Base-by-base conservation (phyloP, 92 coral and sea anemone genomes). In the Epizoanthus scotinus region DNA sequence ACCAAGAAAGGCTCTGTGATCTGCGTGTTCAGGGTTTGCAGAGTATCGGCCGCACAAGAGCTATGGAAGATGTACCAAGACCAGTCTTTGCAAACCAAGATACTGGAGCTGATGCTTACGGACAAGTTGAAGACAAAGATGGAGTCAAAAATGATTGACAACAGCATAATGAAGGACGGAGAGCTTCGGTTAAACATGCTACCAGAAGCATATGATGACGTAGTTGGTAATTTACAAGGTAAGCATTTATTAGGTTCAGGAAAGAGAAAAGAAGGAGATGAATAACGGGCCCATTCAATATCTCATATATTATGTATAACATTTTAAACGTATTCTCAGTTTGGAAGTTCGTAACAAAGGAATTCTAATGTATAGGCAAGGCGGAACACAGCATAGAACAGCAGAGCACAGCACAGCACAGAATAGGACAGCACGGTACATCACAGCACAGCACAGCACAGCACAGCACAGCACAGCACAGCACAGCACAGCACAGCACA, bases 1-100 rank as follows among this genome's bases (percentile, higher is more conserved):
- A 83, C 97, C 2, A 80, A 63, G 25, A 85, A 84, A 26, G 94
- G 91, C 7, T 92, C 96, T 6, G 84, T 93, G 7, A 67, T 90
- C 25, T 67, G 89, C 27, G 75, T 90, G 59, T 93, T 95, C 38
- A 89, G 99, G 10, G 82, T 95, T 66, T 95, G 96, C n/a, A 85
- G 90, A 40, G 91, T 85, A n/a, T 78, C 84, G 4, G 98, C 98
- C 1, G 92, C 96, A 4, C 83, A 78, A 18, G 67, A 83, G 47
- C 66, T 95, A 25, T 90, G 97, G 99, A 69, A 87, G 36, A 88
- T 91, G 91, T 93, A 87, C 81, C 72, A 59, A 3, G 56, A 84
- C 6, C 78, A 69, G 10, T 36, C 59, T 10, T 83, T 95, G 19
- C 81, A 83, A 22, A 42, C 73, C 13, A 71, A 14, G 50, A 74